A percentile compares a stretch with the other conserved stretches of the same genome.
phyloP scores from a whole-genome alignment of 2,113 vertebrate genomes.

The Ceyx margarethae region DNA sequence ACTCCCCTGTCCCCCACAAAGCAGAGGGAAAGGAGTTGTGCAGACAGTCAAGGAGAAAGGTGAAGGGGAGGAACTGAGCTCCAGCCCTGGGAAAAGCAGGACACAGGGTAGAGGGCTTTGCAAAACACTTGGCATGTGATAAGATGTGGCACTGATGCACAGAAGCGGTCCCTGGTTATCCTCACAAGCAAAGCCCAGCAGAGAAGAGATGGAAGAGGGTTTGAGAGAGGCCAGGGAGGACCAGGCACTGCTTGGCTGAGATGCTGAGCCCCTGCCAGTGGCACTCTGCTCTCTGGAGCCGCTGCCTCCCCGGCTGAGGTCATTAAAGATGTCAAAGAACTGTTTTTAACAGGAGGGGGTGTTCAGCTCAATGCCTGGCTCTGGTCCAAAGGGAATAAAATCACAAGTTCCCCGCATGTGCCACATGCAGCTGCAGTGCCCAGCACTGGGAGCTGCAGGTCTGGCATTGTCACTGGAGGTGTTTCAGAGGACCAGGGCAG shows the following conservation, averaged over 20 bases:
- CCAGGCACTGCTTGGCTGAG: not conserved
- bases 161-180: not conserved
- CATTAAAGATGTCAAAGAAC: slow-evolving; percentile 9
- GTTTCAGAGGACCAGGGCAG: not conserved
- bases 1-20: not conserved
- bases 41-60: not conserved
- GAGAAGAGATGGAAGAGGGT: not conserved
- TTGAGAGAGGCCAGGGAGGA: not conserved
- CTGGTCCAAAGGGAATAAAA: not conserved
- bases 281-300: not conserved
- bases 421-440: not conserved
- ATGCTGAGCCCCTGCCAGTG: not conserved
- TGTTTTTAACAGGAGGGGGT: not conserved
- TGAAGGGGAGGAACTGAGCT: not conserved
- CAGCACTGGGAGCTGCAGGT: not conserved
- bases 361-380: not conserved
- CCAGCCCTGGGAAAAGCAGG: slow-evolving; percentile 30
- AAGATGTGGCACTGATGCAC: not conserved
- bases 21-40: not conserved
- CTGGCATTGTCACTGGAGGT: fast-evolving
- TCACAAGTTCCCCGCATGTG: not conserved
- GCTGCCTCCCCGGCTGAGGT: not conserved
- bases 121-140: not conserved
- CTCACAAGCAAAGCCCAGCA: not conserved
- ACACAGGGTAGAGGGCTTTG: not conserved